phyloP scores from a whole-genome alignment of 2,888 invertebrate genomes.

The Drosophila nr. fundita region DNA sequence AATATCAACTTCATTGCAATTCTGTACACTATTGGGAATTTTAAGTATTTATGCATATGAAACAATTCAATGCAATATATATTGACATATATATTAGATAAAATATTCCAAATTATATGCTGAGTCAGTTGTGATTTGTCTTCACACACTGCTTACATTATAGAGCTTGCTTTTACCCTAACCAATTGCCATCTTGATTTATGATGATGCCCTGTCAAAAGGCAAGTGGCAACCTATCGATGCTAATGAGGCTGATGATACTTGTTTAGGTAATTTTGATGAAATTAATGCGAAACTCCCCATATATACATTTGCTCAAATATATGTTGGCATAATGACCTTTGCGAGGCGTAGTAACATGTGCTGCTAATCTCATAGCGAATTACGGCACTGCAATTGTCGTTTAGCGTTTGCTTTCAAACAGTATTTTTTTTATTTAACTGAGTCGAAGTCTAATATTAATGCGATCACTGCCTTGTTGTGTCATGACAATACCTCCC shows the following conservation, averaged over 20 bases:
- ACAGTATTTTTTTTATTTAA: conserved; percentile 21
- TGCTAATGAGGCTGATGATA: conserved; percentile 21
- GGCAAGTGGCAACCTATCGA: background rate
- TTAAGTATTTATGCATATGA: background rate
- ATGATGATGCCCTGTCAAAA: conserved; percentile 13
- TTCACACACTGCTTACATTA: conserved; percentile 13
- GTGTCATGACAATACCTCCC: conserved; percentile 13
- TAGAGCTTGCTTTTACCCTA: conserved; percentile 34
- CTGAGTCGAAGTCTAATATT: background rate
- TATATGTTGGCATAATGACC: background rate
- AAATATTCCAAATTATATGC: conserved; percentile 10
- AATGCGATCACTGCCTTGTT: conserved; percentile 8
- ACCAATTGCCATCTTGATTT: conserved; percentile 26
- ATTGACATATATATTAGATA: conserved; percentile 8
- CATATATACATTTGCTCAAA: conserved; percentile 1
- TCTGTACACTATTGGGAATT: background rate
- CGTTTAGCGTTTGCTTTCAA: conserved; percentile 21
- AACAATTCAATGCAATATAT: background rate
- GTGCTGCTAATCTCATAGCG: conserved; percentile 30
- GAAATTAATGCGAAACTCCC: background rate
- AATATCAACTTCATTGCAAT: background rate
- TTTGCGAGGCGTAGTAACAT: conserved; percentile 16
- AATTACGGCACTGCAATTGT: conserved; percentile 26
- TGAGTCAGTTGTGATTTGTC: conserved; percentile 20
- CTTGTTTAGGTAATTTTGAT: conserved; percentile 10